phyloP scores from a whole-genome alignment of 2,113 vertebrate species.

The Psittacula cyanocephala region DNA sequence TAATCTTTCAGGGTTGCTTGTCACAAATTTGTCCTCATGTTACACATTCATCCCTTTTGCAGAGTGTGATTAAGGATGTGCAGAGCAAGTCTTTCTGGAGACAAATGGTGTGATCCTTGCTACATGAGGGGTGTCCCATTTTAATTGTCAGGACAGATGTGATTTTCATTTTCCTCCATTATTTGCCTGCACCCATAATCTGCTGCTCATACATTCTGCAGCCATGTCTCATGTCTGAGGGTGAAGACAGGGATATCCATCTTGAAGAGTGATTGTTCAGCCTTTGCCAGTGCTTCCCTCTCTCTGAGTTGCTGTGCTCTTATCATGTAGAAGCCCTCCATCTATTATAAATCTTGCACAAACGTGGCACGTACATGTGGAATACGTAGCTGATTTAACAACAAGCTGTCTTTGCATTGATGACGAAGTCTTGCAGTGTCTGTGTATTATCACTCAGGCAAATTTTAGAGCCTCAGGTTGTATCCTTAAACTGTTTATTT shows the following conservation, averaged over 20 bases:
- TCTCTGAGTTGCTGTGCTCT: neutral
- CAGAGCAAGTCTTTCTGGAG: slow-evolving; percentile 24
- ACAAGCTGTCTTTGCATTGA: neutral
- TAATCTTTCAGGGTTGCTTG: slow-evolving; percentile 39
- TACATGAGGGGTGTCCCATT: slow-evolving; percentile 25
- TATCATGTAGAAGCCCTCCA: neutral
- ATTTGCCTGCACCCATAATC: neutral
- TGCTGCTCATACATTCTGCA: neutral
- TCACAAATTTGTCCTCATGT: neutral
- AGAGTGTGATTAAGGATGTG: neutral
- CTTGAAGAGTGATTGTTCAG: slow-evolving; percentile 30
- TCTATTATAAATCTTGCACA: neutral
- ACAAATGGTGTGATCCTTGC: slow-evolving; percentile 58
- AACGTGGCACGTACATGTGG: neutral
- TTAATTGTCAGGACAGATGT: slow-evolving; percentile 40
- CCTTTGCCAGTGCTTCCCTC: neutral
- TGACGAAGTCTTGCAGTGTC: neutral
- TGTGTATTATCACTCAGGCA: neutral
- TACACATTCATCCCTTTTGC: neutral
- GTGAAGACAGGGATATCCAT: slow-evolving; percentile 26
- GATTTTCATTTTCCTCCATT: slow-evolving; percentile 50
- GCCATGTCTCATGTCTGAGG: neutral
- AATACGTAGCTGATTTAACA: neutral
- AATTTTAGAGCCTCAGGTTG: neutral
- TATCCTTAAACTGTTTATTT: neutral